Evolutionary conservation across 2,888 invertebrate species (phyloP).

Genomic region (Stegana nigrithorax): DNA sequence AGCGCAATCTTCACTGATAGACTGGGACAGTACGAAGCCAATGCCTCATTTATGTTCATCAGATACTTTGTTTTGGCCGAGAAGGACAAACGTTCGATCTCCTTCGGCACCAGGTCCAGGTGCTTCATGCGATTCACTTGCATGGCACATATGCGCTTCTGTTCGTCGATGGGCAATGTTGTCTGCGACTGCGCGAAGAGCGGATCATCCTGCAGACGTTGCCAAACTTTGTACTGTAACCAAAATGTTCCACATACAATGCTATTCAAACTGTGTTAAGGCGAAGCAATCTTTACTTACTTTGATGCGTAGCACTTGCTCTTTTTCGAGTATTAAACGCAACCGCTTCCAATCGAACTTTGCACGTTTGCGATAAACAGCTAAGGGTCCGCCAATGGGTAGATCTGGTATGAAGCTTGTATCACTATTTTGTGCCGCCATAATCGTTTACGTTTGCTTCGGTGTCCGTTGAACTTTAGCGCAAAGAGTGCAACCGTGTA

Average conservation of each 20-base stretch:
- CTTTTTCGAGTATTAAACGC: slow-evolving; percentile 83
- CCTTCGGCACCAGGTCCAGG: slow-evolving; percentile 75
- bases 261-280: slow-evolving; percentile 16
- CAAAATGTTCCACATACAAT: neutral
- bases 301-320: slow-evolving; percentile 80
- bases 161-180: slow-evolving; percentile 78
- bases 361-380: slow-evolving; percentile 80
- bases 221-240: slow-evolving; percentile 81
- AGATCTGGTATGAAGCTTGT: slow-evolving; percentile 76
- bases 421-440: slow-evolving; percentile 64
- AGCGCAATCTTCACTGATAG: slow-evolving; percentile 83
- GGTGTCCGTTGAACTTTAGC: no score
- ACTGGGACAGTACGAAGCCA: slow-evolving; percentile 77
- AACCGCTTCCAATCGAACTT: slow-evolving; percentile 90
- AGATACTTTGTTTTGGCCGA: slow-evolving; percentile 77
- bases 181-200: slow-evolving; percentile 77
- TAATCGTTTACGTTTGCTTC: no score
- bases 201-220: slow-evolving; percentile 81
- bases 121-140: slow-evolving; percentile 77
- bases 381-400: slow-evolving; percentile 76
- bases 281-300: no score
- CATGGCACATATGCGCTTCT: slow-evolving; percentile 77
- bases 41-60: slow-evolving; percentile 82
- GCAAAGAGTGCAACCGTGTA: no score
- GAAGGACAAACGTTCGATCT: slow-evolving; percentile 74